Evolutionary conservation across 2,113 vertebrate genomes (phyloP), one percentile per base, ranked within the genome.

Genomic region (Tragelaphus buxtoni): DNA sequence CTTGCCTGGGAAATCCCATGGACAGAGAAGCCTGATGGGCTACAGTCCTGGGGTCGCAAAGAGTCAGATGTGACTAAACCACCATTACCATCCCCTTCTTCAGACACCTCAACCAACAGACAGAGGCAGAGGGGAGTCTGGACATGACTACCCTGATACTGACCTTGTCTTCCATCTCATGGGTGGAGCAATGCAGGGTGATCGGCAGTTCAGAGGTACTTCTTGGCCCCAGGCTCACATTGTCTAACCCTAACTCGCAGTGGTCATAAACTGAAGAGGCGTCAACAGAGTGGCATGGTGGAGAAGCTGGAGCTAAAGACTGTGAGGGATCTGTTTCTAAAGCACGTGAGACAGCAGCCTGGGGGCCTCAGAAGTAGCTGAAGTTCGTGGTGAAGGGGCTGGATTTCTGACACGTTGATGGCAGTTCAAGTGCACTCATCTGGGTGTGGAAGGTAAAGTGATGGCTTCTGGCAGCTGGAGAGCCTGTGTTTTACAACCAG

Each of bases 1-100:
- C 69, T 42, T 42, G 69, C 35, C 69, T 26, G 22, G 69, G 35
- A 72, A 42, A 72, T 72, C 69, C 35, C 22, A 24, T 42, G 20
- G 69, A 72, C 35, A 26, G 69, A 72, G 69, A 2, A 72, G 69
- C 10, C 35, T 72, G 69, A 42, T 24, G 5, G 20, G 69, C 35
- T 42, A 42, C 1, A 12, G 69, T 42, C 69, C 69, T 26, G 11
- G 69, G 5, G 5, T 26, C 1, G 0, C 1, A 0, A 72, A 72
- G 69, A 42, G 69, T 72, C 35, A 7, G 35, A 72, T 1, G 39
- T 24, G 1, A 72, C 35, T 12, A 72, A 42, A 13, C 35, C 22
- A 26, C 35, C 69, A 42, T 3, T 22, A 74, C 69, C 22, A 3
- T 28, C 53, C 45, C 17, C 80, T 39, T 69, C 28, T 86, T 82